Conservation (phyloP, 2,113 vertebrate species). For the Lathamus discolor region DNA sequence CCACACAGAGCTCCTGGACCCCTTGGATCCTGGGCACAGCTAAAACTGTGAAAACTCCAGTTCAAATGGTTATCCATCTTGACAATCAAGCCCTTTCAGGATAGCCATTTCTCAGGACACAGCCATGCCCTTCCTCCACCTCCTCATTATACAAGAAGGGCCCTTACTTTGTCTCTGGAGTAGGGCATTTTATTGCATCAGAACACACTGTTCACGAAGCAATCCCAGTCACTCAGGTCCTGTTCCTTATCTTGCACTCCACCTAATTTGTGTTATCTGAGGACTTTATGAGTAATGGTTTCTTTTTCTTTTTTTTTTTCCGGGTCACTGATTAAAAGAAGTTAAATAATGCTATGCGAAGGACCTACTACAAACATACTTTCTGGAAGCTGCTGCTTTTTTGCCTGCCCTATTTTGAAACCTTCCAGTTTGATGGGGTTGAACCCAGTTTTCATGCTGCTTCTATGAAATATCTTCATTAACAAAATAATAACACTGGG, state of each 20-base stretch:
- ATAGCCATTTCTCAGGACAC: background rate
- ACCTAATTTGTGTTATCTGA: conserved; percentile 41
- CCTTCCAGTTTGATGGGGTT: background rate
- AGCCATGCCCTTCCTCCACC: background rate
- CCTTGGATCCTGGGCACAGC: background rate
- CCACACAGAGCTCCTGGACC: background rate
- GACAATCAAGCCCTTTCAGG: background rate
- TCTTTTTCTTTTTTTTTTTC: background rate
- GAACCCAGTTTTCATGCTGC: background rate
- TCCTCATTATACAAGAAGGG: background rate
- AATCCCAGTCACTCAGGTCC: background rate
- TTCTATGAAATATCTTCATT: background rate
- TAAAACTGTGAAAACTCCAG: background rate
- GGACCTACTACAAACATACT: conserved; percentile 21
- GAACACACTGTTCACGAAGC: background rate
- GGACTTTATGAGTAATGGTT: conserved; percentile 37
- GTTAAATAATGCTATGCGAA: conserved; percentile 28
- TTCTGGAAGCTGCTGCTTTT: background rate
- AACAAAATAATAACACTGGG: background rate
- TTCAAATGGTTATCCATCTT: background rate
- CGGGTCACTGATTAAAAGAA: conserved; percentile 33
- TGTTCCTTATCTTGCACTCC: conserved; percentile 27
- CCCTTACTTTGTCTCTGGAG: background rate
- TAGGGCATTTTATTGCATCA: background rate
- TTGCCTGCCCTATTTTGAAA: background rate